Conservation (phyloP, 2,113 vertebrate species). For the Phocoena sinus region DNA sequence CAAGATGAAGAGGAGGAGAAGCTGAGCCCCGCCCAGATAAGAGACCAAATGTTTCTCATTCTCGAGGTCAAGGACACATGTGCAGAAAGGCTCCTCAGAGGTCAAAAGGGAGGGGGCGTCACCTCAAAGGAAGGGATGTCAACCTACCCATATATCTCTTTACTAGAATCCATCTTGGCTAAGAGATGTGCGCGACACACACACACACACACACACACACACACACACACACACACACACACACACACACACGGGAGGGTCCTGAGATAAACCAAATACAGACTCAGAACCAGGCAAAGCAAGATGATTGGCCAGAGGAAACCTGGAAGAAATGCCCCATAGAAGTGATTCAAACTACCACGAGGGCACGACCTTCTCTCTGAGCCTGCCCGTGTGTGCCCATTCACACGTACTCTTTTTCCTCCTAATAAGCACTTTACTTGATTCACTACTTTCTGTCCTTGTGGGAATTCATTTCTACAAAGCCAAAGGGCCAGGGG, state of each 20-base stretch:
- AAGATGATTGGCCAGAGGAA: neutral
- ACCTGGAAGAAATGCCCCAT: neutral
- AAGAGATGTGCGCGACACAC: rapidly evolving
- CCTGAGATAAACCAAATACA: neutral
- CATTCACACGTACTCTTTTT: neutral
- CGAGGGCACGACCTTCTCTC: neutral
- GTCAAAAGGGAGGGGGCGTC: neutral
- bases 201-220: too few relatives aligned
- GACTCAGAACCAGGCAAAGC: neutral
- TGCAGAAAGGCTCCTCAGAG: neutral
- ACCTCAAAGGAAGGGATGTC: neutral
- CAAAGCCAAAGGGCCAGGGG: neutral
- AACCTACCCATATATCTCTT: neutral
- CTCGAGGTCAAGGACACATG: neutral
- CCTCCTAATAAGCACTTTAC: neutral
- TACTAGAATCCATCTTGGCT: neutral
- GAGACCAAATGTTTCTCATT: neutral
- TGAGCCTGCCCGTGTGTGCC: neutral
- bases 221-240: too few relatives aligned
- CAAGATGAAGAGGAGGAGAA: neutral
- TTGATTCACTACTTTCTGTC: neutral
- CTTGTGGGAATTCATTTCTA: neutral
- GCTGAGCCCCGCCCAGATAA: neutral
- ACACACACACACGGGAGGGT: neutral
- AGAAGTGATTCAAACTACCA: neutral